Conservation (phyloP, 2,113 vertebrate genomes). For the Albula glossodonta region DNA sequence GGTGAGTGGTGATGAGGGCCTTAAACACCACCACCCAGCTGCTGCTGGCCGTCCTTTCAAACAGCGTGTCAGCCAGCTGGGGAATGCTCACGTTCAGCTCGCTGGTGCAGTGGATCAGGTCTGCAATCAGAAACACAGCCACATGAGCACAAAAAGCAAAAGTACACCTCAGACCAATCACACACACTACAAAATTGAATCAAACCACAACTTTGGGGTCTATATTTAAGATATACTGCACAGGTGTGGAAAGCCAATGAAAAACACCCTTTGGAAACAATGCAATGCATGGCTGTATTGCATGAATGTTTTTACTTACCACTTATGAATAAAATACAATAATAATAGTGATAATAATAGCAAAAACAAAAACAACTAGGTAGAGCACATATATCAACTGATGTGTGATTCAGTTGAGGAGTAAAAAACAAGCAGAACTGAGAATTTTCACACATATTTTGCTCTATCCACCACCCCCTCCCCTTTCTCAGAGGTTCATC, state of each 20-base stretch:
- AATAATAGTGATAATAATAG: no score
- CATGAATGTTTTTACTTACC: no score
- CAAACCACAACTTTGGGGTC: background rate
- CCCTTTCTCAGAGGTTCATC: background rate
- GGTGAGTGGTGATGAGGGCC: conserved; percentile 92
- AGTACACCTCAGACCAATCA: background rate
- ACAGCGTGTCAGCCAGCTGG: conserved; percentile 85
- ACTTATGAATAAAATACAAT: no score
- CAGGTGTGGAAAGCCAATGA: no score
- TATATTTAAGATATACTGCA: background rate
- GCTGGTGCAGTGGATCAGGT: conserved; percentile 92
- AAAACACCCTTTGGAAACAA: no score
- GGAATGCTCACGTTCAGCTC: conserved; percentile 92
- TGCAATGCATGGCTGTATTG: no score
- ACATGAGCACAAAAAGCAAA: background rate
- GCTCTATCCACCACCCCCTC: background rate
- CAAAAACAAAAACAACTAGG: no score
- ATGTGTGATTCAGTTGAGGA: background rate
- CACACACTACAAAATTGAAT: background rate
- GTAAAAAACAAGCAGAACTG: background rate
- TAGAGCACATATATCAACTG: background rate
- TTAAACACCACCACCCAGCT: conserved; percentile 98
- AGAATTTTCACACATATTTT: background rate
- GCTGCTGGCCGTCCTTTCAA: conserved; percentile 85
- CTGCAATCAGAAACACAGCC: conserved; percentile 59